phyloP scores from a whole-genome alignment of 2,888 invertebrate genomes.

The Melanotus villosus region DNA sequence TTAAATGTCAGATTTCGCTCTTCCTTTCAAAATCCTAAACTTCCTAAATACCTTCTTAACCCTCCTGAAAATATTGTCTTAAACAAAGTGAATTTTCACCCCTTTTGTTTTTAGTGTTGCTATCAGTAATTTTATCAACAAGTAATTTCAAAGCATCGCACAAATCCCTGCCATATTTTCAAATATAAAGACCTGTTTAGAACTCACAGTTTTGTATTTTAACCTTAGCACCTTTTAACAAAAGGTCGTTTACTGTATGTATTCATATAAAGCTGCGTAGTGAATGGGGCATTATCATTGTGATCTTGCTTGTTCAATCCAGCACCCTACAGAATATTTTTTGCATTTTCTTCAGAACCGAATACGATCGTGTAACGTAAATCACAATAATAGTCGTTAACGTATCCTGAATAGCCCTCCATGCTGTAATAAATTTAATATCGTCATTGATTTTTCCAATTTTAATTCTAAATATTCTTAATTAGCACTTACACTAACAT shows the following conservation, averaged over 20 bases:
- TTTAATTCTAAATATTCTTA: no score
- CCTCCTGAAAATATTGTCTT: no score
- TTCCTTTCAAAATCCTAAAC: no score
- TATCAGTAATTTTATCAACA: not conserved
- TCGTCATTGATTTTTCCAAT: constrained; percentile 26
- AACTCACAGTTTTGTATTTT: not conserved
- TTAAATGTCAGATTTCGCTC: no score
- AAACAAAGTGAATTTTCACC: constrained; percentile 1
- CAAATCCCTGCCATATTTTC: not conserved
- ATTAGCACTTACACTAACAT: no score
- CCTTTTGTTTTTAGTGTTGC: not conserved
- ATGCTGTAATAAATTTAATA: constrained; percentile 29
- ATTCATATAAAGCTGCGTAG: constrained; percentile 8
- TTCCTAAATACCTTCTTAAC: no score
- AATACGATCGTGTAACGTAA: constrained; percentile 23
- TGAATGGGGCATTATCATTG: constrained; percentile 12
- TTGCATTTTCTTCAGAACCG: constrained; percentile 21
- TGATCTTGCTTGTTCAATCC: constrained; percentile 17
- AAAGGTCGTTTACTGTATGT: not conserved
- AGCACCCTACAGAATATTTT: constrained; percentile 11
- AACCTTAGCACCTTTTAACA: not conserved
- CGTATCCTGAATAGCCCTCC: constrained; percentile 14
- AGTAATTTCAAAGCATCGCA: not conserved
- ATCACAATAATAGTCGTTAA: constrained; percentile 26
- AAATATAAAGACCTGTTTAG: constrained; percentile 1